These are phyloP conservation scores for Etheostoma cragini DNA, from an alignment of 2,113 vertebrate species.

Conservation along the genomic window DNA sequence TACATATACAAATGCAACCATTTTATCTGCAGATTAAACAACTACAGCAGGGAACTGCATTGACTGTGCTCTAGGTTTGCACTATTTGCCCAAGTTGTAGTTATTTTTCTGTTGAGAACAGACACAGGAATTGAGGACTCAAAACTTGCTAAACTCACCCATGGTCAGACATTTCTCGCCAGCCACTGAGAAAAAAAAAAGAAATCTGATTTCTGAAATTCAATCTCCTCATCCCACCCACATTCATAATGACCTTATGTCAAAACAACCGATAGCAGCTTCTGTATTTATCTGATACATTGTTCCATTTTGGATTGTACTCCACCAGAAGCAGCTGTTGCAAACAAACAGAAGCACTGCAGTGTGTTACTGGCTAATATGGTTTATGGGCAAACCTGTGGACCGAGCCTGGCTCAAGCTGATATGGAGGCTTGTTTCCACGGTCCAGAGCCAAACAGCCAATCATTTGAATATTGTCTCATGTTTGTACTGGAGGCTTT, in stretches of 20 bases:
- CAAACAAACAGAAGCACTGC: constrained; percentile 59
- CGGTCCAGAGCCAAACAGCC: constrained; percentile 53
- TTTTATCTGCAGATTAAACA: not conserved
- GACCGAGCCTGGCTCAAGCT: constrained; percentile 62
- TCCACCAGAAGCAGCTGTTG: constrained; percentile 36
- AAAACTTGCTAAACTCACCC: constrained; percentile 2
- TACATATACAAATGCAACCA: not conserved
- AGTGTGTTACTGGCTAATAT: constrained; percentile 49
- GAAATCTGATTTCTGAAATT: constrained; percentile 13
- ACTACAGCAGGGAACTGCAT: not conserved
- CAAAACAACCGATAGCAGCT: constrained; percentile 42
- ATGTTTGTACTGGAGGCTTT: constrained; percentile 74
- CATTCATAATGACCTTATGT: constrained; percentile 22
- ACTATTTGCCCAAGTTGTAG: not conserved
- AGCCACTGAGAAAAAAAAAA: not conserved
- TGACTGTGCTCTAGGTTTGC: not conserved
- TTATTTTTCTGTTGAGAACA: not conserved
- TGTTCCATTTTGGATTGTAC: constrained; percentile 48
- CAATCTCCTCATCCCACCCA: constrained; percentile 32
- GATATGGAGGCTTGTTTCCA: constrained; percentile 70
- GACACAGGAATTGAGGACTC: constrained; percentile 4
- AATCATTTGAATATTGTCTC: constrained; percentile 77
- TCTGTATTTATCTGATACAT: constrained; percentile 64
- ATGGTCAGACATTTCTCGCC: not conserved
- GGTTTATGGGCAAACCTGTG: constrained; percentile 57